Evolutionary conservation across 2,113 vertebrate genomes (phyloP), one percentile per base, ranked within the genome.

Genomic region (Caretta caretta): DNA sequence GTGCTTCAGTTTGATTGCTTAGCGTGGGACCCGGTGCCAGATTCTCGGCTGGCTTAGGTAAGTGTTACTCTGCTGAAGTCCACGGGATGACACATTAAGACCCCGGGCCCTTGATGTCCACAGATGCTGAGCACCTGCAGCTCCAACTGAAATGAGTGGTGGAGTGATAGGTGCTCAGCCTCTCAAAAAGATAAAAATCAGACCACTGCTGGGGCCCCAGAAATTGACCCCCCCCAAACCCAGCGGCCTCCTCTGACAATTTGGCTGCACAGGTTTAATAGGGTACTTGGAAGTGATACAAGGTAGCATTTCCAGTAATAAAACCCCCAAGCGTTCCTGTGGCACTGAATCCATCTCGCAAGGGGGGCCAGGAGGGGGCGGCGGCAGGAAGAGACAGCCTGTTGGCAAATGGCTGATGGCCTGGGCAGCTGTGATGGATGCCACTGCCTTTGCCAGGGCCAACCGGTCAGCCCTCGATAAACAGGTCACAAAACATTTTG

Each of bases 391-490:
- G 51, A 53, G 56, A 27, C 35, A n/a, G 20, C 20, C 31, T 69
- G 8, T 69, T 69, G 14, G 14, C 35, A n/a, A 69, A 69, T 35
- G 20, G 35, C 35, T 19, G 65, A 35, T 19, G 19, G 65, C 35
- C 65, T n/a, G 65, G 11, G 65, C 65, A n/a, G 19, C 65, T 9
- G 16, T n/a, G 65, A 69, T n/a, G 65, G 17, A 38, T n/a, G n/a
- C 62, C 2, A n/a, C 56, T 76, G 59, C 50, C 35, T 80, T 59
- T 54, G 57, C 49, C 82, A 87, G 22, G 35, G 5, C 84, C 85
- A 19, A 0, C 0, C 76, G 51, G 16, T 75, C 85, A 79, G 69
- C 83, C 27, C 69, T 57, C 56, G 25, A 57, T 53, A 17, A 50
- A 49, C 69, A 62, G 50, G 78, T 75, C 50, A 1, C 29, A 75